phyloP scores from a whole-genome alignment of 2,113 vertebrate genomes.

The Crocuta crocuta region DNA sequence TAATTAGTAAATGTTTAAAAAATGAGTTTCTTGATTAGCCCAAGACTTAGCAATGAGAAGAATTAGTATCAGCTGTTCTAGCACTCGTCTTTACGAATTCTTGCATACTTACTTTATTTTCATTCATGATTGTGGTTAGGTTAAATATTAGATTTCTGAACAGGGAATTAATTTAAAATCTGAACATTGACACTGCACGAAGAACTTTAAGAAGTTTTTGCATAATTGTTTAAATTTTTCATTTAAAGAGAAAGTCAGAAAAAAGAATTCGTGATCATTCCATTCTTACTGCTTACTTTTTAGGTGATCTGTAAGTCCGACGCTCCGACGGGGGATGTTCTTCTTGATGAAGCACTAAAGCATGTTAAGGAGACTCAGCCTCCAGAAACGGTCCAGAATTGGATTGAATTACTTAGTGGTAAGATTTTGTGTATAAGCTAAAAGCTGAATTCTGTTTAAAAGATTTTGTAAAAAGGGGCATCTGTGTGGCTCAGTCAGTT shows the following conservation, averaged over 20 bases:
- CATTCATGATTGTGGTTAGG: not conserved
- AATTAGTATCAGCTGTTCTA: conserved; percentile 5
- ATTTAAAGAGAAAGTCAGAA: not conserved
- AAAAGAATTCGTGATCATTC: conserved; percentile 29
- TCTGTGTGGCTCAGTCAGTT: too few relatives aligned
- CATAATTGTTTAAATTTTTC: conserved; percentile 35
- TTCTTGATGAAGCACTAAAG: conserved; percentile 97
- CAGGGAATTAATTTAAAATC: conserved; percentile 45
- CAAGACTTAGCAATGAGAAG: not conserved
- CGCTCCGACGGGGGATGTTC: conserved; percentile 96
- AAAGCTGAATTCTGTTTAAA: conserved; percentile 14
- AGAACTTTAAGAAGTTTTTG: conserved; percentile 19
- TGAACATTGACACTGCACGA: not conserved
- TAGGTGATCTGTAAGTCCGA: conserved; percentile 98
- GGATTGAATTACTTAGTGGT: conserved; percentile 99
- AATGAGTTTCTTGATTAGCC: conserved; percentile 42
- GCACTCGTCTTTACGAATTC: conserved; percentile 32
- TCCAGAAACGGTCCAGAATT: conserved; percentile 97
- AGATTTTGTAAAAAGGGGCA: not conserved
- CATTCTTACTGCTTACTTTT: conserved; percentile 49
- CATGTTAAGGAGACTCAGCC: conserved; percentile 98
- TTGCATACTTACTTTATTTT: conserved; percentile 11
- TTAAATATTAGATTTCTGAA: conserved; percentile 34
- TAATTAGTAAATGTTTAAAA: not conserved
- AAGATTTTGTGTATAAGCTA: conserved; percentile 78